These are phyloP conservation scores for Trissolcus brochymenae DNA, from an alignment of 2,888 invertebrate genomes.

Conservation along the genomic window DNA sequence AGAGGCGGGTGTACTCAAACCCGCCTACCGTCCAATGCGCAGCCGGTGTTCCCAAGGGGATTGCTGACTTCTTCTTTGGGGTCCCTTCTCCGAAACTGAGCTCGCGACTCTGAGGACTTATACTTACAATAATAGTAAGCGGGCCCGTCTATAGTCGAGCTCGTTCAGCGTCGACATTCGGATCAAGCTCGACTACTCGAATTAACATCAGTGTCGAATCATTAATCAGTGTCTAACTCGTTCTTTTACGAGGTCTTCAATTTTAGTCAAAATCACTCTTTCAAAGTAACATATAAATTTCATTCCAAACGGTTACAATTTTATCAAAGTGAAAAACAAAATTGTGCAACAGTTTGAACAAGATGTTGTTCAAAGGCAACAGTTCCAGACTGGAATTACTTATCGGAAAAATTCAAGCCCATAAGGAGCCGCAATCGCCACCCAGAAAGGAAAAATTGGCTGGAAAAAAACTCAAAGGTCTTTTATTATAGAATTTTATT, in stretches of 20 bases:
- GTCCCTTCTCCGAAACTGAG: slow-evolving; percentile 68
- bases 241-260: not conserved
- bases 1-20: slow-evolving; percentile 72
- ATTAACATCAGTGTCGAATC: no score
- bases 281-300: not conserved
- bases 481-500: slow-evolving; percentile 19
- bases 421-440: slow-evolving; percentile 82
- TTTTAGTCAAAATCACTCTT: not conserved
- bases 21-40: slow-evolving; percentile 76
- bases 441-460: slow-evolving; percentile 67
- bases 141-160: slow-evolving; percentile 61
- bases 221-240: not conserved
- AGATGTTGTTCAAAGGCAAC: slow-evolving; percentile 89
- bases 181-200: slow-evolving; percentile 35
- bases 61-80: slow-evolving; percentile 71
- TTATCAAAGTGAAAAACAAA: not conserved
- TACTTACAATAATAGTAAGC: slow-evolving; percentile 67
- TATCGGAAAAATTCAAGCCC: slow-evolving; percentile 91
- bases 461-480: slow-evolving; percentile 67
- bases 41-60: slow-evolving; percentile 73
- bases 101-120: slow-evolving; percentile 60
- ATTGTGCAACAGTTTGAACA: not conserved
- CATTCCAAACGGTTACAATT: not conserved
- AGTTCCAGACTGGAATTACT: slow-evolving; percentile 89
- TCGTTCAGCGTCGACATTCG: slow-evolving; percentile 47